Evolutionary conservation across 2,797 vertebrate species (phyloP).

Genomic region (Rhynchonycteris naso): DNA sequence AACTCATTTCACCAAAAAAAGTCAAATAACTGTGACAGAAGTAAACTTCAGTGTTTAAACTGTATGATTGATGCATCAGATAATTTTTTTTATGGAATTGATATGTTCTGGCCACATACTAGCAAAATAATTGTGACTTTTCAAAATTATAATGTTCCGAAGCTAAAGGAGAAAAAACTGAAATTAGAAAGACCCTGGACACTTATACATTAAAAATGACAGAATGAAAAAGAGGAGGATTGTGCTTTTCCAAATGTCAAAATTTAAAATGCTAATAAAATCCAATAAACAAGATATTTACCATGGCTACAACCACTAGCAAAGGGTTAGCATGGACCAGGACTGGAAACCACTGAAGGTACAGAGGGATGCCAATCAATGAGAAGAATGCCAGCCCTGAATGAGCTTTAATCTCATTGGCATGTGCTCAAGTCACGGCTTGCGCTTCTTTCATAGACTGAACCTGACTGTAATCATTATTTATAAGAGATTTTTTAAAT

Average conservation of each 20-base stretch:
- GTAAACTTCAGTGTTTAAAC: constrained; percentile 48
- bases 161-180: constrained; percentile 67
- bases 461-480: constrained; percentile 44
- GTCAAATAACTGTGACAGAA: not conserved
- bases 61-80: constrained; percentile 47
- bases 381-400: not conserved
- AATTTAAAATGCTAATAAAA: constrained; percentile 82
- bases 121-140: constrained; percentile 68
- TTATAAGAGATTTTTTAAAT: constrained; percentile 67
- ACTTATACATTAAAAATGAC: constrained; percentile 75
- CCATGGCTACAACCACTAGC: constrained; percentile 72
- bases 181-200: constrained; percentile 67
- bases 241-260: constrained; percentile 79
- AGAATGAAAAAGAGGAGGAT: constrained; percentile 72
- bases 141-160: constrained; percentile 69
- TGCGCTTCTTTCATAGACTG: constrained; percentile 45
- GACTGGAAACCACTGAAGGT: constrained; percentile 34
- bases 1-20: constrained; percentile 46
- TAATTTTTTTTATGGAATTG: constrained; percentile 49
- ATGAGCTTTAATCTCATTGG: constrained; percentile 47
- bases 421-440: constrained; percentile 31
- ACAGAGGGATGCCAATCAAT: constrained; percentile 23
- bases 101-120: constrained; percentile 48
- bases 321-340: constrained; percentile 75
- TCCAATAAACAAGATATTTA: constrained; percentile 76